Evolutionary conservation across 1,140 invertebrate species (phyloP), one percentile per base, ranked within the genome.

Genomic region (Rhynchophorus ferrugineus): DNA sequence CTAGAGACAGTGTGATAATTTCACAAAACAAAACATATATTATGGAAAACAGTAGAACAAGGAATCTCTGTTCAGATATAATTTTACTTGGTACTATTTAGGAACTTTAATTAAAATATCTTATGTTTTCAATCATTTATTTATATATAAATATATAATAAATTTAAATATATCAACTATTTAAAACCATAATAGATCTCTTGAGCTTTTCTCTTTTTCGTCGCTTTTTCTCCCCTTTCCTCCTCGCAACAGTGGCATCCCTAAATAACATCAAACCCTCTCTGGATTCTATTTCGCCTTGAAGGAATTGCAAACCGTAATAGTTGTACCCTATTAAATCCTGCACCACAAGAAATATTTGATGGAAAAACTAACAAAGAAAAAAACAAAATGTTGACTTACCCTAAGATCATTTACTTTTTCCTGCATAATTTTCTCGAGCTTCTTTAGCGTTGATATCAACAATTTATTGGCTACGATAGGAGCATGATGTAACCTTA

Each of bases 271-370:
- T 80, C 11, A 91, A 78, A 44, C 84, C 81, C 58, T 91, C 81
- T n/a, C 77, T 73, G 55, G 84, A 79, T 70, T 95, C 92, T n/a
- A 89, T 73, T 49, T 84, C 74, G 38, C 81, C 73, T 65, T 89
- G 82, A 9, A 91, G 61, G 65, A 89, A 84, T 45, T 82, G 75
- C 58, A 97, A 72, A 0, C 84, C 91, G 67, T 91, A 84, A 39
- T 89, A 69, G 74, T 98, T 98, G 66, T 85, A 89, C 2, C 91
- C 93, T 45, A 93, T 73, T 42, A 80, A 78, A 72, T 97, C 88
- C 80, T 94, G 67, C 54, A 71, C 75, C 69, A 22, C 54, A 37
- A 44, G 14, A 36, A 8, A 8, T 20, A 9, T 44, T 5, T 36
- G 17, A 21, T 37, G 9, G 3, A 18, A 21, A 35, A 42, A 7